These are phyloP conservation scores for Agapetus fuscipes DNA, from an alignment of 2,888 invertebrate species.

Conservation along the genomic window DNA sequence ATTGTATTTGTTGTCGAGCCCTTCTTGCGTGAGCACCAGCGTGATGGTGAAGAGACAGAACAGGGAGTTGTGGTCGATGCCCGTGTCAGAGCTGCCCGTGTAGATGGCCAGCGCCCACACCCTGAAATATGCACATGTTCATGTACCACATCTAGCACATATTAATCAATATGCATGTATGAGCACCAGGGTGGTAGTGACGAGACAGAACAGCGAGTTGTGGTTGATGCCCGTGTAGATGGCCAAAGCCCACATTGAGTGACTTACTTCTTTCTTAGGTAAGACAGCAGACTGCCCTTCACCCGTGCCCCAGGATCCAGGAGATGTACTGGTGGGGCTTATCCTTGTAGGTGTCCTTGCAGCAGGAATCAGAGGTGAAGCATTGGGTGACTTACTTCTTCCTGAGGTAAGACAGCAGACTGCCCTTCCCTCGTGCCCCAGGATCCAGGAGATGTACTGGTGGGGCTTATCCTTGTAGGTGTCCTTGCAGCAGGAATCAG, in stretches of 20 bases:
- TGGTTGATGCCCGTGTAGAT: slow-evolving; percentile 66
- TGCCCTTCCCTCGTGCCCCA: slow-evolving; percentile 82
- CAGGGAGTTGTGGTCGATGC: slow-evolving; percentile 69
- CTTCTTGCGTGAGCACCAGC: slow-evolving; percentile 68
- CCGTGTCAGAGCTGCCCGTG: slow-evolving; percentile 63
- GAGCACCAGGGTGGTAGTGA: slow-evolving; percentile 61
- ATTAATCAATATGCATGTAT: slow-evolving; percentile 43
- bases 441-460: slow-evolving; percentile 64
- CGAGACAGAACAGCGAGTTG: slow-evolving; percentile 68
- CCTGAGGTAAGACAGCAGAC: slow-evolving; percentile 66
- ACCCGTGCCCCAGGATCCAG: slow-evolving; percentile 77
- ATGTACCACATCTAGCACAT: neutral
- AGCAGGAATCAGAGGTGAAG: too few species aligned
- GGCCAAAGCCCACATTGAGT: slow-evolving; percentile 70
- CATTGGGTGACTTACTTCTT: slow-evolving; percentile 62
- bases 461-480: slow-evolving; percentile 72
- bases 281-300: slow-evolving; percentile 72
- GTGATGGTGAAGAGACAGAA: slow-evolving; percentile 66
- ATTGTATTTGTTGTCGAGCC: slow-evolving; percentile 58
- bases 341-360: too few species aligned
- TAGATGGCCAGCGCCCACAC: slow-evolving; percentile 68
- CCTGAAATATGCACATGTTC: slow-evolving; percentile 33
- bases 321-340: slow-evolving; percentile 72
- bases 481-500: too few species aligned
- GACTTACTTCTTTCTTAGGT: slow-evolving; percentile 61